These are phyloP conservation scores for Tineola bisselliella DNA, from an alignment of 2,888 invertebrate species.

Conservation along the genomic window DNA sequence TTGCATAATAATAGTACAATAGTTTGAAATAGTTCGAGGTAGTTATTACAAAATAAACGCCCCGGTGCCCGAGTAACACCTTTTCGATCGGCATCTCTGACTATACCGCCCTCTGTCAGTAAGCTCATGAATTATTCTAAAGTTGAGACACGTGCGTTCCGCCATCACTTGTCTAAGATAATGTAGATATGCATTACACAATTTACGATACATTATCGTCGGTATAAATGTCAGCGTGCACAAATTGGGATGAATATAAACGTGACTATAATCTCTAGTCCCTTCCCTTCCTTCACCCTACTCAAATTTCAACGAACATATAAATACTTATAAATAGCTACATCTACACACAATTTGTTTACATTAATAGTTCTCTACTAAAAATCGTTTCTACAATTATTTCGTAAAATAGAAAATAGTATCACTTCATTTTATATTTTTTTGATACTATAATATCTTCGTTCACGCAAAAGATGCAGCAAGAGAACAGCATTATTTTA, in stretches of 20 bases:
- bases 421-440: too few species aligned
- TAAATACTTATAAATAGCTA: too few species aligned
- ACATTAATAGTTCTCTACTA: too few species aligned
- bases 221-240: slow-evolving; percentile 4
- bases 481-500: too few species aligned
- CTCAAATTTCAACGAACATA: not conserved
- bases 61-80: slow-evolving; percentile 37
- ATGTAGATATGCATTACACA: slow-evolving; percentile 4
- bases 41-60: slow-evolving; percentile 43
- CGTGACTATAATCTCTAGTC: not conserved
- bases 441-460: too few species aligned
- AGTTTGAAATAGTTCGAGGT: slow-evolving; percentile 30
- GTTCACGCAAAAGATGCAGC: too few species aligned
- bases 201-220: slow-evolving; percentile 15
- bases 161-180: not conserved
- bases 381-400: too few species aligned
- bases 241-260: slow-evolving; percentile 3
- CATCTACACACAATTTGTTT: too few species aligned
- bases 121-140: slow-evolving; percentile 52
- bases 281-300: slow-evolving; percentile 2
- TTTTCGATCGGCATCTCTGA: slow-evolving; percentile 24
- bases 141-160: slow-evolving; percentile 36
- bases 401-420: too few species aligned
- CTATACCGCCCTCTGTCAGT: slow-evolving; percentile 23
- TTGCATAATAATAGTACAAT: slow-evolving; percentile 63